Base-by-base conservation (phyloP, 2,888 invertebrate species). In the Andrena trimmerana region DNA sequence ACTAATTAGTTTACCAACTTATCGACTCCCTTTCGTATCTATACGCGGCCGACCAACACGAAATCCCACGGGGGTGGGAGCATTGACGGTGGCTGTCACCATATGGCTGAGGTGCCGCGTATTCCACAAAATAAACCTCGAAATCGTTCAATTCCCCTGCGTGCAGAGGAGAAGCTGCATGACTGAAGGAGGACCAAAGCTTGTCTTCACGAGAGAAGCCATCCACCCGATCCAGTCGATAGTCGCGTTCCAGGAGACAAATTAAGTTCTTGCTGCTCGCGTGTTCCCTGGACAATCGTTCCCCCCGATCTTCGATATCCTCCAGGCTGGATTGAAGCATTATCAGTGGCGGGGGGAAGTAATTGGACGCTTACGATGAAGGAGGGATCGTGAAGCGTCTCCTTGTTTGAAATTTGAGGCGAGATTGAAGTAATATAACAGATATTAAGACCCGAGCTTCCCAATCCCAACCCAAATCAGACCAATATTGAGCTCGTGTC, bases 1-100 rank as follows among this genome's bases (percentile, higher is more conserved):
- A 93, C 93, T 94, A 94, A 94, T 94, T 94, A 94, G 94, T 94
- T 94, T 93, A 94, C 93, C 92, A 93, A 93, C 93, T 94, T 94
- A 94, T 94, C 92, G 93, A 92, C 92, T 90, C 90, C 86, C 86
- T 83, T 83, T 85, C 87, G 90, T 91, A 90, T 92, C 91, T 90
- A 89, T 90, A 89, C 83, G 63, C 73, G 74, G 77, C 27, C 66
- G 24, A 71, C 85, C 78, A 78, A 65, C 69, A 81, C 68, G 68
- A 76, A 78, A 62, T 67, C 60, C 75, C 76, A 68, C 62, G 75
- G 77, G 16, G 81, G 67, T 81, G 78, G 57, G 87, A 87, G 90
- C 88, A 88, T 90, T 86, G 90, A 91, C 89, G 84, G 67, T 86
- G 77, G 71, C 84, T 86, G 91, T 91, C 92, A 90, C 88, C 90